Evolutionary conservation across 2,888 invertebrate species (phyloP).

Genomic region (Hypolimnas misippus): DNA sequence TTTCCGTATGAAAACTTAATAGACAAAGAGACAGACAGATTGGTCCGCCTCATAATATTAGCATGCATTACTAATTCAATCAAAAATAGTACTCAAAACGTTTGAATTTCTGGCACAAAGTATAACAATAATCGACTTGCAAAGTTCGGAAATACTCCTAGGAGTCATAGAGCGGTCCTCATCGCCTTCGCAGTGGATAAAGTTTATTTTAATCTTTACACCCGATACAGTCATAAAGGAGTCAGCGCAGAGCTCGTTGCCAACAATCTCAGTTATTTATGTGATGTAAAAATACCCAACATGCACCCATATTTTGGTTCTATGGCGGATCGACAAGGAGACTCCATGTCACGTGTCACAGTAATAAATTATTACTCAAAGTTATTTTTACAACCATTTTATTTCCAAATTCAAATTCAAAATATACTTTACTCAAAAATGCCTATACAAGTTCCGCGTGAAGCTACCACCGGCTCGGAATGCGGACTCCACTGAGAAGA

Average conservation of each 20-base stretch:
- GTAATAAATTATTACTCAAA: no score
- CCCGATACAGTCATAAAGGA: conserved; percentile 52
- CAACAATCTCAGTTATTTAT: conserved; percentile 51
- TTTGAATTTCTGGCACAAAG: background rate
- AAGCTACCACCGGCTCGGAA: no score
- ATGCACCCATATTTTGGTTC: background rate
- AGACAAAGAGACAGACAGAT: background rate
- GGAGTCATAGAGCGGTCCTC: conserved; percentile 39
- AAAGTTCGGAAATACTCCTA: conserved; percentile 32
- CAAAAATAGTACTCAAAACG: background rate
- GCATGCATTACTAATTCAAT: conserved; percentile 1
- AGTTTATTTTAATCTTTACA: conserved; percentile 54
- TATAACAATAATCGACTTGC: background rate
- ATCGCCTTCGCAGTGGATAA: conserved; percentile 44
- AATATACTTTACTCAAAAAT: no score
- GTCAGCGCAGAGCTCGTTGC: conserved; percentile 46
- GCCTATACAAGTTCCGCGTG: no score
- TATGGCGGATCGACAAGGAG: no score
- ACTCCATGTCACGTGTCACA: no score
- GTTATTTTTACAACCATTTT: no score
- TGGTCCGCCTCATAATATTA: background rate
- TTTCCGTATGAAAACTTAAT: background rate
- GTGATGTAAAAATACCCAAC: conserved; percentile 44
- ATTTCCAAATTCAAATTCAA: no score
- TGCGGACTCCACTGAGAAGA: no score